These are phyloP conservation scores for Neodon shergylaensis DNA, from an alignment of 2,113 vertebrate species.

Conservation along the genomic window DNA sequence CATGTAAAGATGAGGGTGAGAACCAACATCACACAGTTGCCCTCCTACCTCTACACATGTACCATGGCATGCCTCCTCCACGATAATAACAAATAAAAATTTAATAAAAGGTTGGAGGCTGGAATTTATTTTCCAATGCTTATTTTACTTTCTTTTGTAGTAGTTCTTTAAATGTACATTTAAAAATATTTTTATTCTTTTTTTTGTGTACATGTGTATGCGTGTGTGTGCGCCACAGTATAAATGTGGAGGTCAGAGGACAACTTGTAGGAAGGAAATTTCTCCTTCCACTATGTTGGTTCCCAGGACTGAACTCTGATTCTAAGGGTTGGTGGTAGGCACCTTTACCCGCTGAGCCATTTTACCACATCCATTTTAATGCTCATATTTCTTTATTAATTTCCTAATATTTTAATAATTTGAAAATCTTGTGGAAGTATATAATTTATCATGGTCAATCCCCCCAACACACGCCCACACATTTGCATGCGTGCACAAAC, in stretches of 20 bases:
- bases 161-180: neutral
- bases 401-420: neutral
- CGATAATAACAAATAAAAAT: neutral
- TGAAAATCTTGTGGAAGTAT: neutral
- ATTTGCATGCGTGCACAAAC: too few species aligned
- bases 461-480: neutral
- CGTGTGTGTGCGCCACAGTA: neutral
- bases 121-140: neutral
- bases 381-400: neutral
- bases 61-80: neutral
- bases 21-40: neutral
- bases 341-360: neutral
- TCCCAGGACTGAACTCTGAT: neutral
- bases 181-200: neutral
- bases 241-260: neutral
- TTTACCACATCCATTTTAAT: neutral
- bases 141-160: neutral
- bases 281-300: neutral
- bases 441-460: neutral
- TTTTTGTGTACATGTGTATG: neutral
- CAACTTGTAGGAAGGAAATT: neutral
- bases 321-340: neutral
- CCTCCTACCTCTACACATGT: neutral
- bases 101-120: neutral
- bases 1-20: neutral